Evolutionary conservation across 1,140 invertebrate species (phyloP).

Genomic region (Liolophura sinensis): DNA sequence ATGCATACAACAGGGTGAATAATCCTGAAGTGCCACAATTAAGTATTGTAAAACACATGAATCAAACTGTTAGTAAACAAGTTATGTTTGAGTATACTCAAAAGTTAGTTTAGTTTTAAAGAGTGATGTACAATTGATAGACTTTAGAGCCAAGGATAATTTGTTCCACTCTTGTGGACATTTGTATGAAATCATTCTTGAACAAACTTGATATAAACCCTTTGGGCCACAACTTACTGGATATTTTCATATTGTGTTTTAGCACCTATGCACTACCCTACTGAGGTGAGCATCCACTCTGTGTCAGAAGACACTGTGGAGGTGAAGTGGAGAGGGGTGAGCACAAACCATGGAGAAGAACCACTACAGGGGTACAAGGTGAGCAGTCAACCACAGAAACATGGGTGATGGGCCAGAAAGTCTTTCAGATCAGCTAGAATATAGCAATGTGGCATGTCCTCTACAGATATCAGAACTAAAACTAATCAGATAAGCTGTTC

Average conservation of each 20-base stretch:
- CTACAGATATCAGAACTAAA: no score
- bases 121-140: no score
- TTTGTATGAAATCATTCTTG: not conserved
- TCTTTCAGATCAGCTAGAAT: not conserved
- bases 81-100: no score
- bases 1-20: no score
- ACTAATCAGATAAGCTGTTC: no score
- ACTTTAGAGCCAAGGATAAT: not conserved
- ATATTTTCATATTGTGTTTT: slow-evolving; percentile 19
- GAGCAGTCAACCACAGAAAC: slow-evolving; percentile 10
- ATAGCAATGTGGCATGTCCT: not conserved
- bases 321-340: slow-evolving; percentile 90
- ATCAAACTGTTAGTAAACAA: no score
- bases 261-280: slow-evolving; percentile 91
- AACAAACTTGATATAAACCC: not conserved
- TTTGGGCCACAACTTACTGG: not conserved
- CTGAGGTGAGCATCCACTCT: slow-evolving; percentile 78
- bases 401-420: not conserved
- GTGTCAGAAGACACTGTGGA: slow-evolving; percentile 70
- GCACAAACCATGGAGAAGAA: slow-evolving; percentile 79
- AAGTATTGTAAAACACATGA: no score
- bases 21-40: no score
- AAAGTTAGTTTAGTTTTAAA: no score
- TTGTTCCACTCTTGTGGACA: not conserved
- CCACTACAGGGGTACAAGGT: slow-evolving; percentile 92